These are phyloP conservation scores for Tyria jacobaeae DNA, from an alignment of 2,888 invertebrate species.

Conservation along the genomic window DNA sequence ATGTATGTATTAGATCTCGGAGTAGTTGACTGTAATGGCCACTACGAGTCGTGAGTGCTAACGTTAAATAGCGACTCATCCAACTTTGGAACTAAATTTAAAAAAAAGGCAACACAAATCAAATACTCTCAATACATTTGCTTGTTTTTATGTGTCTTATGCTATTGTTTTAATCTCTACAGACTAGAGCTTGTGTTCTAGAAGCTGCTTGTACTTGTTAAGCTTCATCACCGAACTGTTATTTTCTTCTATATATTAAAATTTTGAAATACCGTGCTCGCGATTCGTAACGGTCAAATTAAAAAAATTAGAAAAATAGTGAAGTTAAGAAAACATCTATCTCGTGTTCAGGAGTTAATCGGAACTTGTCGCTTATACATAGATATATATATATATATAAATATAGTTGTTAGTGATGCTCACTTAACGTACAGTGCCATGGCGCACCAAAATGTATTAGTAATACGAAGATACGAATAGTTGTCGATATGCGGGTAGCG, in stretches of 20 bases:
- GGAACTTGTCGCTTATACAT: constrained; percentile 41
- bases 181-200: background rate
- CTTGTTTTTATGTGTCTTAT: background rate
- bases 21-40: background rate
- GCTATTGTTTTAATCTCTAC: too few species aligned
- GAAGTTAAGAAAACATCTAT: constrained; percentile 32
- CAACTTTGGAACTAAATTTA: background rate
- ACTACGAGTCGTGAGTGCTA: background rate
- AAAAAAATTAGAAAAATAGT: too few species aligned
- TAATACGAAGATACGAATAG: constrained; percentile 52
- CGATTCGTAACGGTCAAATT: constrained; percentile 11
- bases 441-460: constrained; percentile 69
- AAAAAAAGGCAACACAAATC: background rate
- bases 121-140: too few species aligned
- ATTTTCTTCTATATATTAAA: too few species aligned
- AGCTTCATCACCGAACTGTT: background rate
- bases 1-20: constrained; percentile 34
- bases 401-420: constrained; percentile 61
- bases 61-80: background rate
- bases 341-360: constrained; percentile 37
- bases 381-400: constrained; percentile 23
- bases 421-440: constrained; percentile 66
- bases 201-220: background rate
- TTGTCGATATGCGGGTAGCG: constrained; percentile 53
- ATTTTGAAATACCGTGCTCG: background rate